These are phyloP conservation scores for Drosophila triauraria DNA, from an alignment of 1,140 invertebrate genomes.

Conservation along the genomic window DNA sequence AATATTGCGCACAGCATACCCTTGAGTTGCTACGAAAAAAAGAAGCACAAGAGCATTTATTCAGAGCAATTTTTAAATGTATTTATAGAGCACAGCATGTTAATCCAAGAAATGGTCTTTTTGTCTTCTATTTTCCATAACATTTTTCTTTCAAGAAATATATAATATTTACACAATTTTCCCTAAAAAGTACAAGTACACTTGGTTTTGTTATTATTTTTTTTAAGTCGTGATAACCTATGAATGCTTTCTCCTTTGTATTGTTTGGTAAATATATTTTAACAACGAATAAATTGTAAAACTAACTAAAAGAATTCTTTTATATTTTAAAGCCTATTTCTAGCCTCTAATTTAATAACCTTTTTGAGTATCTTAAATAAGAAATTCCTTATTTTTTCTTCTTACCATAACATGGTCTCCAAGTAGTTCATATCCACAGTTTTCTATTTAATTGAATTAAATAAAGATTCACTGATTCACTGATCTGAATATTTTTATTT, in stretches of 20 bases:
- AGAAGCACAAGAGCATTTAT: conserved; percentile 1
- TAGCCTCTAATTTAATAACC: neutral
- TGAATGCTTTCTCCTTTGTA: no score
- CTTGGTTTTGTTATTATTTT: no score
- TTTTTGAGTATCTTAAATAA: conserved; percentile 3
- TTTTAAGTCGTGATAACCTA: no score
- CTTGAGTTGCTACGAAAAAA: neutral
- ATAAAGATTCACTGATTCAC: conserved; percentile 1
- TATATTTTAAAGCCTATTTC: neutral
- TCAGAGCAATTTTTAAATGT: conserved; percentile 6
- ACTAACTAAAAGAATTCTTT: no score
- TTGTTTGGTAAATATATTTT: no score
- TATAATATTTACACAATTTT: no score
- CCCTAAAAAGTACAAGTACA: no score
- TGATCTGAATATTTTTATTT: conserved; percentile 21
- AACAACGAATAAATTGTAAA: no score
- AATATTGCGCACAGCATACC: conserved; percentile 28
- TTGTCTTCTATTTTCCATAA: neutral
- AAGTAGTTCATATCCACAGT: conserved; percentile 67
- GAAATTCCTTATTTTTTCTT: neutral
- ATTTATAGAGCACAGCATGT: neutral
- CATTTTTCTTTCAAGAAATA: conserved; percentile 4
- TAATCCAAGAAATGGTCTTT: conserved; percentile 17
- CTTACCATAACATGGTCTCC: conserved; percentile 76
- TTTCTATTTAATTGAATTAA: conserved; percentile 2